phyloP scores from a whole-genome alignment of 2,113 vertebrate genomes.

The Ctenomys sociabilis region DNA sequence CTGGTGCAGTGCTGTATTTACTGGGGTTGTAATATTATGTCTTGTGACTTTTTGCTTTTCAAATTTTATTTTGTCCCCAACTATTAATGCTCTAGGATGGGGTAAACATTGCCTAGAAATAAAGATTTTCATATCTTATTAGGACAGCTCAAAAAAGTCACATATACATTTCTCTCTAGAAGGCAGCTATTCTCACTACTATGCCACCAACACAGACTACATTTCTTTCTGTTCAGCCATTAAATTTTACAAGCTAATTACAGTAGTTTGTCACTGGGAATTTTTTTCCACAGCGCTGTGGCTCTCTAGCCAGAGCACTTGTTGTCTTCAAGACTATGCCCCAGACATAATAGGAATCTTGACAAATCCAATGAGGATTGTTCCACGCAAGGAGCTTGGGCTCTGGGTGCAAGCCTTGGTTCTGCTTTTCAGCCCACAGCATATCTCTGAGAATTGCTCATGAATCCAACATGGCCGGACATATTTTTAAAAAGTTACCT shows the following conservation, averaged over 20 bases:
- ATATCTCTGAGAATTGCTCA: not conserved
- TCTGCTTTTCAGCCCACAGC: not conserved
- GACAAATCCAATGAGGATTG: not conserved
- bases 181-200: too few relatives aligned
- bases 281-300: not conserved
- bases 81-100: not conserved
- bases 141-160: not conserved
- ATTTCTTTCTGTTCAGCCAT: not conserved
- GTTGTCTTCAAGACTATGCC: not conserved
- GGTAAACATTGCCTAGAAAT: constrained; percentile 19
- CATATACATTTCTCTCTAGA: not conserved
- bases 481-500: not conserved
- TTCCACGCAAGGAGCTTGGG: not conserved
- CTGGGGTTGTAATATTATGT: not conserved
- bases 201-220: too few relatives aligned
- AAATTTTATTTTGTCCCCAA: not conserved
- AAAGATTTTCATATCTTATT: not conserved
- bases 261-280: not conserved
- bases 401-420: not conserved
- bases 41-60: constrained; percentile 4
- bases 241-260: not conserved
- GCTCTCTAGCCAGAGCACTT: not conserved
- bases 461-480: not conserved
- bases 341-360: not conserved
- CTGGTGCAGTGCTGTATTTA: not conserved